A percentile compares a stretch with the other conserved stretches of the same genome.
Evolutionary conservation across 2,797 vertebrate species (phyloP).

Genomic region (Anguilla anguilla): DNA sequence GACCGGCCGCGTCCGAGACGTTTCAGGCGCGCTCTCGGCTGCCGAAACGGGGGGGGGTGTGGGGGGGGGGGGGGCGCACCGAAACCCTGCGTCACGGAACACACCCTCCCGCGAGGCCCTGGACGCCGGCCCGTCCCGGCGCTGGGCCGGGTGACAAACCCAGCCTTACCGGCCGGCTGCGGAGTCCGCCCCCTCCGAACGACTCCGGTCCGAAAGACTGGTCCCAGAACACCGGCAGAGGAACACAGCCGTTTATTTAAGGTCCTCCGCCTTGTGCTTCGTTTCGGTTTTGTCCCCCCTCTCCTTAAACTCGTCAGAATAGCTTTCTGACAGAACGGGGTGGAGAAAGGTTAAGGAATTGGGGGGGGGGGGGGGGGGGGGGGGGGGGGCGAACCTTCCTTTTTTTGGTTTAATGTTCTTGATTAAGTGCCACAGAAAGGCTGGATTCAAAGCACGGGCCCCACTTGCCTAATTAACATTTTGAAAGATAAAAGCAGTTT

Average conservation of each 20-base stretch:
- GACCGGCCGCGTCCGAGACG: neutral
- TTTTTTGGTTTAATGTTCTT: constrained; percentile 85
- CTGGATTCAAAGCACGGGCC: constrained; percentile 84
- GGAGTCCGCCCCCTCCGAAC: neutral
- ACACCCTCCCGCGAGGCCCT: neutral
- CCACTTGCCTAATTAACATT: constrained; percentile 99
- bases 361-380: neutral
- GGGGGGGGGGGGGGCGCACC: too few species aligned
- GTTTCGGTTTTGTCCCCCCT: neutral
- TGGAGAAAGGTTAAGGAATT: constrained; percentile 37
- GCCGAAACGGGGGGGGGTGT: too few species aligned
- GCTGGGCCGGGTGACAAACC: neutral
- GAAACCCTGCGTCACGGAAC: constrained; percentile 47
- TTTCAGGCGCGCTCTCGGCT: too few species aligned
- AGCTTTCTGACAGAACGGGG: constrained; percentile 44
- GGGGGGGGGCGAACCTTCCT: constrained; percentile 50
- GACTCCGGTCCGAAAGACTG: neutral
- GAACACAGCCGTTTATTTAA: neutral
- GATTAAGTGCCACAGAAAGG: constrained; percentile 64
- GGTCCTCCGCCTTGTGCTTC: neutral
- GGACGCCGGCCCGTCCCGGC: neutral
- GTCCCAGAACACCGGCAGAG: neutral
- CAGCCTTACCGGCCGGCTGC: neutral
- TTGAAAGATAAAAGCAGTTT: constrained; percentile 99
- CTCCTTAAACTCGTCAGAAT: constrained; percentile 32